Conservation (phyloP, 2,797 vertebrate genomes). For the Acanthopagrus latus region DNA sequence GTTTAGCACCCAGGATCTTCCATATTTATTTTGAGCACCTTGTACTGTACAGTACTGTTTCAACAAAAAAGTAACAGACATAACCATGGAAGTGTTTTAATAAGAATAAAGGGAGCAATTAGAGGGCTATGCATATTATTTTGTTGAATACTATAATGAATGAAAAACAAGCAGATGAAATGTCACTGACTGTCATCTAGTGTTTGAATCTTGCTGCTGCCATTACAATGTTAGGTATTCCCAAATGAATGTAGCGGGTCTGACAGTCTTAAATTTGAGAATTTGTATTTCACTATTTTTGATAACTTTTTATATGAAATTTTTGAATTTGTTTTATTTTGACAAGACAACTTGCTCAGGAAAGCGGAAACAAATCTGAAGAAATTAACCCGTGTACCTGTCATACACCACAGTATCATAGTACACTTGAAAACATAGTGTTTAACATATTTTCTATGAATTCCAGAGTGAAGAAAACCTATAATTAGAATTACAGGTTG, state of each 20-base stretch:
- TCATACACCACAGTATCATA: not conserved
- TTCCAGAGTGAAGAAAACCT: slow-evolving; percentile 12
- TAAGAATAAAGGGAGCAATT: not conserved
- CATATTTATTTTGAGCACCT: too few species aligned
- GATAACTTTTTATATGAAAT: not conserved
- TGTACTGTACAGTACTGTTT: too few species aligned
- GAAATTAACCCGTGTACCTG: not conserved
- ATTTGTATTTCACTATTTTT: not conserved
- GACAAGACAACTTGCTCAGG: not conserved
- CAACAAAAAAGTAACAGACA: not conserved
- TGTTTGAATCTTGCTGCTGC: not conserved
- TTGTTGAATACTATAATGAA: not conserved
- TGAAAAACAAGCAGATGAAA: not conserved
- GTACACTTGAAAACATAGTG: rapidly evolving
- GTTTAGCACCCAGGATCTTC: too few species aligned
- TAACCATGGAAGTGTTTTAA: too few species aligned
- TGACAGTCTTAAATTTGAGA: not conserved
- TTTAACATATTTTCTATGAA: slow-evolving; percentile 13
- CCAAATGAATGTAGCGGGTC: not conserved
- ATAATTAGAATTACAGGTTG: not conserved
- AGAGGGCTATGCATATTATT: not conserved
- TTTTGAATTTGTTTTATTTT: not conserved
- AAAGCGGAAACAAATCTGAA: not conserved
- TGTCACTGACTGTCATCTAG: not conserved
- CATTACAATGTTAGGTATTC: not conserved